Conservation (phyloP, 2,113 vertebrate genomes). For the Ceyx melanurus region DNA sequence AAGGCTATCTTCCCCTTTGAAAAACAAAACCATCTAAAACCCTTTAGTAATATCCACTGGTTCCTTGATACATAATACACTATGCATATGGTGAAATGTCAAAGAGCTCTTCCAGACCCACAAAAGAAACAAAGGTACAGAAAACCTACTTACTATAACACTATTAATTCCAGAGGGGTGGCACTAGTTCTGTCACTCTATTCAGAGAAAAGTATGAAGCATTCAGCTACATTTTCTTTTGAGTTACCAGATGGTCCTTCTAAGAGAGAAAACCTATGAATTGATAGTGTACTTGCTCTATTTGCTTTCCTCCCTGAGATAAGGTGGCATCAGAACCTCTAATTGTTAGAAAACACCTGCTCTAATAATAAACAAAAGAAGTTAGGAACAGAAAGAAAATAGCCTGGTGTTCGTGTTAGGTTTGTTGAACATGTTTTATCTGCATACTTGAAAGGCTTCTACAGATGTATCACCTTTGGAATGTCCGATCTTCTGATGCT, state of each 20-base stretch:
- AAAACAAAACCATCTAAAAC: not conserved
- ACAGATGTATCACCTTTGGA: slow-evolving; percentile 74
- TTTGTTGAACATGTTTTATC: slow-evolving; percentile 56
- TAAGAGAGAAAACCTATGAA: slow-evolving; percentile 65
- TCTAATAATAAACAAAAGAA: slow-evolving; percentile 80
- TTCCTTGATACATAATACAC: slow-evolving; percentile 31
- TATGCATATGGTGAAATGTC: slow-evolving; percentile 43
- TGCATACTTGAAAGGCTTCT: slow-evolving; percentile 61
- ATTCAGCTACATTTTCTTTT: slow-evolving; percentile 69
- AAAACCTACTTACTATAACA: slow-evolving; percentile 58
- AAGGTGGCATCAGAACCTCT: slow-evolving; percentile 70
- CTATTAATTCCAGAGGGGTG: slow-evolving; percentile 54
- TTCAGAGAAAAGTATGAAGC: slow-evolving; percentile 75
- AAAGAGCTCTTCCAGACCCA: slow-evolving; percentile 40
- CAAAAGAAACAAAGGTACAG: slow-evolving; percentile 66
- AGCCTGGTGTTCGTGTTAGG: slow-evolving; percentile 74
- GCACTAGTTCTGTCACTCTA: slow-evolving; percentile 61
- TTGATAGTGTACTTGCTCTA: slow-evolving; percentile 60
- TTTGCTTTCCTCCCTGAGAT: slow-evolving; percentile 78
- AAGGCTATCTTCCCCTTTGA: not conserved
- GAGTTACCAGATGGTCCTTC: slow-evolving; percentile 80
- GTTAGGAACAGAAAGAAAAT: slow-evolving; percentile 70
- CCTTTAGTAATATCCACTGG: not conserved
- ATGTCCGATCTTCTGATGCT: slow-evolving; percentile 63
- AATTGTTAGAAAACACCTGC: slow-evolving; percentile 82